These are phyloP conservation scores for Origma solitaria DNA, from an alignment of 2,113 vertebrate genomes.

Conservation along the genomic window DNA sequence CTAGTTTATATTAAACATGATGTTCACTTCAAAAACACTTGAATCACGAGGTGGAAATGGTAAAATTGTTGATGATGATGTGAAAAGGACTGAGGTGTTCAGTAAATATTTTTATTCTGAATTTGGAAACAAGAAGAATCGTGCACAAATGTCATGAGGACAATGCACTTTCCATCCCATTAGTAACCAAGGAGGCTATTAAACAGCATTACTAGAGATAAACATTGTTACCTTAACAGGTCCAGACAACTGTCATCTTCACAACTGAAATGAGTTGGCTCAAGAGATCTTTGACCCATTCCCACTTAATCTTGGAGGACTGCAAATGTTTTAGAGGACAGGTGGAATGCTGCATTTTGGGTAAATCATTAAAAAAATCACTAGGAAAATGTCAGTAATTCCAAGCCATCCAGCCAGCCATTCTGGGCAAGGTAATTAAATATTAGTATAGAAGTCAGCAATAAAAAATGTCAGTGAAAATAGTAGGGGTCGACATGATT, in stretches of 20 bases:
- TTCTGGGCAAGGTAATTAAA: not conserved
- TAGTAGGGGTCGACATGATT: not conserved
- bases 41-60: not conserved
- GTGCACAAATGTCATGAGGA: not conserved
- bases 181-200: conserved; percentile 51
- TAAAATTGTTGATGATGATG: not conserved
- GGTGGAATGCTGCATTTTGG: not conserved
- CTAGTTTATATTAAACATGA: not conserved
- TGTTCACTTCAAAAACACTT: not conserved
- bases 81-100: not conserved
- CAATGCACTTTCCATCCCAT: conserved; percentile 23
- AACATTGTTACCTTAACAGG: conserved; percentile 27
- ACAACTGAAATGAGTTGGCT: not conserved
- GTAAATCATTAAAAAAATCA: not conserved
- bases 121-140: conserved; percentile 5
- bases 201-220: conserved; percentile 35
- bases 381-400: not conserved
- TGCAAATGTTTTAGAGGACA: not conserved
- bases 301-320: not conserved
- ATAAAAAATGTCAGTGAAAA: not conserved
- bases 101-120: conserved; percentile 37
- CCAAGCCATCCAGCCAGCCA: not conserved
- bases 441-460: not conserved
- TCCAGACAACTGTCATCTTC: not conserved
- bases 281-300: not conserved